Conservation (phyloP, 2,113 vertebrate species). For the Cepphus grylle region DNA sequence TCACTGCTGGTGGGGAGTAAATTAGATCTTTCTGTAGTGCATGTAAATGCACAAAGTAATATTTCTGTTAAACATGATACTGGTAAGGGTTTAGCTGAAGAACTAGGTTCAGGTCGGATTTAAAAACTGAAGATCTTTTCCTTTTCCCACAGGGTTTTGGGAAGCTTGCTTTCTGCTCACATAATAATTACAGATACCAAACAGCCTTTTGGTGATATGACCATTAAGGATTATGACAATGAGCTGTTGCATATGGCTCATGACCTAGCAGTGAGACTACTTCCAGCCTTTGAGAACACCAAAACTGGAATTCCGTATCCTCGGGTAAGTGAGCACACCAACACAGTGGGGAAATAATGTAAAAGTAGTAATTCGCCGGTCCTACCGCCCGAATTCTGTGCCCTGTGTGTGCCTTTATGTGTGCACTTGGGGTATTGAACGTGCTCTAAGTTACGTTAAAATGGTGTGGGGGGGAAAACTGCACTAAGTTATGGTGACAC, state of each 20-base stretch:
- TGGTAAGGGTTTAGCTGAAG: neutral
- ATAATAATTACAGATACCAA: conserved; percentile 92
- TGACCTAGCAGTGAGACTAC: conserved; percentile 91
- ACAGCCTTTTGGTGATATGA: conserved; percentile 93
- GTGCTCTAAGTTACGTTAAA: neutral
- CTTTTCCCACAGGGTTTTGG: conserved; percentile 82
- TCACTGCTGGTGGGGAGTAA: neutral
- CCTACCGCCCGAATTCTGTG: fast-evolving
- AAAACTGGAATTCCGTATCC: conserved; percentile 96
- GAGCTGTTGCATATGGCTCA: conserved; percentile 93
- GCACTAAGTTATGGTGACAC: neutral
- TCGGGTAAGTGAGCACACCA: conserved; percentile 74
- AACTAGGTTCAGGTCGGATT: neutral
- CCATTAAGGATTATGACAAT: conserved; percentile 87
- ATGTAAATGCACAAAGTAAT: neutral
- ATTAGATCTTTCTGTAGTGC: neutral
- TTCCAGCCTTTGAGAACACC: conserved; percentile 98
- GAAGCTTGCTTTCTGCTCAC: conserved; percentile 94
- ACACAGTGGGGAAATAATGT: neutral
- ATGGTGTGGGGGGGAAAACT: fast-evolving
- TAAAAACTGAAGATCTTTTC: neutral
- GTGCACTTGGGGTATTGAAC: neutral
- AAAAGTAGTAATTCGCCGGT: fast-evolving
- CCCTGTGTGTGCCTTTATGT: neutral
- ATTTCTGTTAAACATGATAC: fast-evolving